Evolutionary conservation across 2,888 invertebrate genomes (phyloP), one percentile per base, ranked within the genome.

Genomic region (Amiota communis): DNA sequence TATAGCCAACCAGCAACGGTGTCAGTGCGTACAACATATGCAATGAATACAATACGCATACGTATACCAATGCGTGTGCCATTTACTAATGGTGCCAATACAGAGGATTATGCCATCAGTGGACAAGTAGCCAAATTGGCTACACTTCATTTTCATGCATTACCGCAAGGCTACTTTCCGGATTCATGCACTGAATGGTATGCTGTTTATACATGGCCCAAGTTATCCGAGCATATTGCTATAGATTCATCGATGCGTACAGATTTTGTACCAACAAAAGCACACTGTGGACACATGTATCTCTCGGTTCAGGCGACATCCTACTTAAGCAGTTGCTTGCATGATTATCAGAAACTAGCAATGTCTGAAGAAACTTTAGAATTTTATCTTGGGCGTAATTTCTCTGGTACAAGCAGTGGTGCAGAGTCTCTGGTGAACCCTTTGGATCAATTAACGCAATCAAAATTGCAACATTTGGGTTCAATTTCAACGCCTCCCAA

Each of bases 181-280:
- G 95, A 97, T 90, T 96, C 97, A 0, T 91, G 96, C 78, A 94
- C 94, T 71, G 93, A 94, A 88, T 91, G 97, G 46, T 91, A 93
- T 76, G 89, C 97, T 15, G 94, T 94, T 87, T 93, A 96, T 61
- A 95, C 95, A 36, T 98, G 98, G 98, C 95, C 95, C 0, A 92
- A 94, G 86, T 91, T 98, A 78, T 93, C 94, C 2, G 98, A 97
- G 88, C 94, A 95, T 87, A 92, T 95, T 74, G 93, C 97, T 46
- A 93, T 97, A 1, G 98, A 99, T 87, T 96, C 95, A 76, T 95
- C 96, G 80, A 93, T 93, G 77, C 96, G 95, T 89, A 94, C 96
- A 20, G 97, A 98, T 88, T 94, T 98, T 83, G 95, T 97, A 87
- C 97, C 98, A 1, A 88, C 92, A 64, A 91, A 91, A 67, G 92